These are phyloP conservation scores for Astur gentilis DNA, from an alignment of 2,113 vertebrate species.

Conservation along the genomic window DNA sequence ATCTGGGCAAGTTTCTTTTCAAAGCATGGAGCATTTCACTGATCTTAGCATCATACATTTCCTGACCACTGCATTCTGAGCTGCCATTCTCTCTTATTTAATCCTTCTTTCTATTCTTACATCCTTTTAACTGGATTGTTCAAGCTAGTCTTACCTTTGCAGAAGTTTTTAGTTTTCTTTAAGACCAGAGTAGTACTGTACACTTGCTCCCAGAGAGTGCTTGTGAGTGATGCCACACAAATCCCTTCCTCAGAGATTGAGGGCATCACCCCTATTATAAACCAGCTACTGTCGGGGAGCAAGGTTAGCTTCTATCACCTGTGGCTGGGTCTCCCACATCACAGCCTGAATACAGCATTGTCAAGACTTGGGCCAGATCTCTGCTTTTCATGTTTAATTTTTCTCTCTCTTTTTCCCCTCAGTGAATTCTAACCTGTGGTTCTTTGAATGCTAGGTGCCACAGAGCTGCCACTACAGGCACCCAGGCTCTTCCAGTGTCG, in stretches of 20 bases:
- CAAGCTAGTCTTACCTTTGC: not conserved
- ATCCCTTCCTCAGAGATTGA: constrained; percentile 45
- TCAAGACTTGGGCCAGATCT: not conserved
- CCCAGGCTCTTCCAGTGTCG: not conserved
- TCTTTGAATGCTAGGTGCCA: not conserved
- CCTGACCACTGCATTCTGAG: not conserved
- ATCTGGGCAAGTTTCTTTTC: not conserved
- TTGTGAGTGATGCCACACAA: constrained; percentile 6
- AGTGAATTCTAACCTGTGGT: constrained; percentile 34
- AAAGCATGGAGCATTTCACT: not conserved
- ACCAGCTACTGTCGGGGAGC: not conserved
- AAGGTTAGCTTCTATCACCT: constrained; percentile 48
- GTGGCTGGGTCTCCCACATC: not conserved
- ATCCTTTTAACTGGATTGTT: not conserved
- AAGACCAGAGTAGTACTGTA: not conserved
- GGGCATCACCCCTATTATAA: constrained; percentile 64
- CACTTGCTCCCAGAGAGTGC: not conserved
- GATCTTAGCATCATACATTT: not conserved
- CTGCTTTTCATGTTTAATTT: constrained; percentile 53
- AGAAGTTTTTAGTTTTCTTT: constrained; percentile 27
- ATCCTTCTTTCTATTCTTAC: not conserved
- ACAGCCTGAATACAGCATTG: not conserved
- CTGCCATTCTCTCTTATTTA: not conserved
- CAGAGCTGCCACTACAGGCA: constrained; percentile 33
- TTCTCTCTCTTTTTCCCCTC: not conserved